Percentiles rank a stretch among this genome's conserved stretches.
Conservation (phyloP, 2,113 vertebrate genomes). For the Cyprinus carpio region DNA sequence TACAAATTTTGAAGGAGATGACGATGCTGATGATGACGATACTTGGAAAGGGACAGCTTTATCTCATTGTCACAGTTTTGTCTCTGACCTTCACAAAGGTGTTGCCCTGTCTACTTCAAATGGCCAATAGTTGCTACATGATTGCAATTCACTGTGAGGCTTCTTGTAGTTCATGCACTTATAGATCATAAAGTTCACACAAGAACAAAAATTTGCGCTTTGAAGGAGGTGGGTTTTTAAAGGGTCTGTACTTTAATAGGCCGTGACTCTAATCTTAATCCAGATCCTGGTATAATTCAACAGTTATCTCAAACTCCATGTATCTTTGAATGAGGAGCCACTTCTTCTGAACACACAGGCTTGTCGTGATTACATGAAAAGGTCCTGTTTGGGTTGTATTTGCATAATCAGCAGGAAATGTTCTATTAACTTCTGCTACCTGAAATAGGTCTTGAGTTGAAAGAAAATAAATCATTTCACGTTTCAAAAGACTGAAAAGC, state of each 20-base stretch:
- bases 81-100: constrained; percentile 59
- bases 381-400: not conserved
- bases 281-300: not conserved
- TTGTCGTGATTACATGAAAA: not conserved
- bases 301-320: constrained; percentile 13
- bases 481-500: constrained; percentile 19
- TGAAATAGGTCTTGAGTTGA: not conserved
- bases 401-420: constrained; percentile 20
- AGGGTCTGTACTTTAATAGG: constrained; percentile 3
- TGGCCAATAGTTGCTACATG: constrained; percentile 37
- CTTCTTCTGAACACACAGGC: not conserved
- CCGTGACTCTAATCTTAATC: not conserved
- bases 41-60: constrained; percentile 31
- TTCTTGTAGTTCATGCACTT: constrained; percentile 46
- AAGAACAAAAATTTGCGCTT: not conserved
- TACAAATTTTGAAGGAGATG: constrained; percentile 48
- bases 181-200: constrained; percentile 35
- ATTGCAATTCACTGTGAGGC: constrained; percentile 49
- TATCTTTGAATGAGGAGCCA: constrained; percentile 15
- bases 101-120: constrained; percentile 43
- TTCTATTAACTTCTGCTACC: not conserved
- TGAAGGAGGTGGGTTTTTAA: constrained; percentile 11
- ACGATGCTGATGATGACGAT: constrained; percentile 20
- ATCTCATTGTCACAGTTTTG: constrained; percentile 65
- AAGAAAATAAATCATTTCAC: constrained; percentile 22